Conservation (phyloP, 2,888 invertebrate species). For the Euclidia mi region DNA sequence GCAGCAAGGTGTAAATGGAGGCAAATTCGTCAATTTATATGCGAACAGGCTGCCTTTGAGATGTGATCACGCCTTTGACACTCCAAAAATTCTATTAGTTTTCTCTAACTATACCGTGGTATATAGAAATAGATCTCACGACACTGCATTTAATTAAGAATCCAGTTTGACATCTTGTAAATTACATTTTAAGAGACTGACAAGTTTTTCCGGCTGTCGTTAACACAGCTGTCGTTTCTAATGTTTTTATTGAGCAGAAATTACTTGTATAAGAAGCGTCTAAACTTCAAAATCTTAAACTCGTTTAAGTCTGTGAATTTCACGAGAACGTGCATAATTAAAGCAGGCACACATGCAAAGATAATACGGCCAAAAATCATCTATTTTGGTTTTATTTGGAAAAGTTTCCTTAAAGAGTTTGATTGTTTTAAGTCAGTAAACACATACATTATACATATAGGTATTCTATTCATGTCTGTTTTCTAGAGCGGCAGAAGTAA, state of each 20-base stretch:
- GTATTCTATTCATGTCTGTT: no score
- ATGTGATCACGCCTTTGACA: conserved; percentile 75
- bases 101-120: conserved; percentile 42
- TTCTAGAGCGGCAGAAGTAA: no score
- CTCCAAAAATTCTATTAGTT: conserved; percentile 73
- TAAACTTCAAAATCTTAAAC: not conserved
- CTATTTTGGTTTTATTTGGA: not conserved
- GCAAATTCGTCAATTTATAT: conserved; percentile 90
- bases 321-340: not conserved
- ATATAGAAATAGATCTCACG: conserved; percentile 23
- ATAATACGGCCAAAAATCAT: not conserved
- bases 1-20: conserved; percentile 85
- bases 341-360: no score
- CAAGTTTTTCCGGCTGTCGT: conserved; percentile 2
- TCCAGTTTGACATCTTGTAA: not conserved
- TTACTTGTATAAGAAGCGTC: not conserved
- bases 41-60: conserved; percentile 86
- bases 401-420: no score
- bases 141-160: conserved; percentile 34
- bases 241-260: no score
- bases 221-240: no score
- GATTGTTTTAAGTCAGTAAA: not conserved
- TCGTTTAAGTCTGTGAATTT: not conserved
- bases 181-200: conserved; percentile 8
- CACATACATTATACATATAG: not conserved